Base-by-base conservation (phyloP, 2,888 invertebrate genomes). In the Dexiosoma caninum region DNA sequence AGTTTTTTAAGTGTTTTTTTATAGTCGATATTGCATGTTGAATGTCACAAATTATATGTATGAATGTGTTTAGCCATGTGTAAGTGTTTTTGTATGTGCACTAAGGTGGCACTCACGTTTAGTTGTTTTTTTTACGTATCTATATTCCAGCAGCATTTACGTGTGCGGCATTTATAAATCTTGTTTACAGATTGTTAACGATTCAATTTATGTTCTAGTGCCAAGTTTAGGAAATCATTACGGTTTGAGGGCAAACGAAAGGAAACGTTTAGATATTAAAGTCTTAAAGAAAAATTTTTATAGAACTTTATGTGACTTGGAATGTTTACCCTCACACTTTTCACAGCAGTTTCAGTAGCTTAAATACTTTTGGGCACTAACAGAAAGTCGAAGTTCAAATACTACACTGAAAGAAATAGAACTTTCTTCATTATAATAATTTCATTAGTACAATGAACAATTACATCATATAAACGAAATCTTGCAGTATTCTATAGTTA, bases 181-280 rank as follows among this genome's bases (percentile, higher is more conserved):
- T 27, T 71, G 60, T 71, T 76, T 67, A 49, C 37, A 67, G 76
- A 62, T 80, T 80, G 76, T 80, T 76, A 76, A 80, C 67, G 80
- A 42, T 76, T 80, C 71, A 80, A 80, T 80, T 59, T 71, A 66
- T 76, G 71, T 30, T 53, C 6, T 19, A 21, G 30, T 53, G 12
- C 19, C n/a, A 23, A 27, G 19, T 30, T 53, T 40, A 8, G 27
- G 9, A 27, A 66, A 4, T 40, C 12, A 7, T 19, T n/a, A 19
- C 8, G 53, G 40, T 30, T 53, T 27, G 3, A 1, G 40, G 7
- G 1, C 12, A 37, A 37, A 40, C 12, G 10, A n/a, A n/a, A 21
- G 2, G 60, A 6, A 59, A 7, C 19, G 30, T 32, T 44, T 0
- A 16, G 3, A 16, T 14, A 51, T 51, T 30, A 3, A 51, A 30